These are phyloP conservation scores for Dione juno DNA, from an alignment of 2,888 invertebrate genomes.

Conservation along the genomic window DNA sequence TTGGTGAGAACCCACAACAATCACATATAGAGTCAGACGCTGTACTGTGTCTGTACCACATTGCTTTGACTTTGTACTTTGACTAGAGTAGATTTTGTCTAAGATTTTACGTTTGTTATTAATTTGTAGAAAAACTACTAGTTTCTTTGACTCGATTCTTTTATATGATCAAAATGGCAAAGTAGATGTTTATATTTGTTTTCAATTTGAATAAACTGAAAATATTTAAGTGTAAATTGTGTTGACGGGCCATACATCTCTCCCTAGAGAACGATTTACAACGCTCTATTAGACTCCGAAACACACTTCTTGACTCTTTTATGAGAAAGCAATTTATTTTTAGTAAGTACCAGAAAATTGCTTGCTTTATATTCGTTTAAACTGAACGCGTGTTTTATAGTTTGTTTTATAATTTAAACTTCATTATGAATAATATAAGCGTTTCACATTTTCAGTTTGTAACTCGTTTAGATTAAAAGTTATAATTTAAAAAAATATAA, in stretches of 20 bases:
- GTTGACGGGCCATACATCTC: slow-evolving; percentile 37
- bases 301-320: slow-evolving; percentile 33
- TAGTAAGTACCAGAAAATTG: slow-evolving; percentile 5
- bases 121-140: no score
- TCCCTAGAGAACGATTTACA: slow-evolving; percentile 33
- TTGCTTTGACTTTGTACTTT: no score
- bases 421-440: background rate
- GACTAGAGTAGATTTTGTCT: no score
- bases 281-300: slow-evolving; percentile 34
- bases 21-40: no score
- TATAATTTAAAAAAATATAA: background rate
- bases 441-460: background rate
- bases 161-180: no score
- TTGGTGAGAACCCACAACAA: no score
- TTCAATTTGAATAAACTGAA: slow-evolving; percentile 15
- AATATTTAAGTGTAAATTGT: slow-evolving; percentile 33
- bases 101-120: no score
- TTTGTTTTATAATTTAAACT: background rate
- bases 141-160: no score
- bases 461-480: background rate
- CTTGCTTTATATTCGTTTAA: slow-evolving; percentile 9
- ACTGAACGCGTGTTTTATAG: background rate
- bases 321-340: slow-evolving; percentile 25
- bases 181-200: background rate
- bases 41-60: no score